Base-by-base conservation (phyloP, 2,888 invertebrate species). In the Dyspetes luteomarginatus region DNA sequence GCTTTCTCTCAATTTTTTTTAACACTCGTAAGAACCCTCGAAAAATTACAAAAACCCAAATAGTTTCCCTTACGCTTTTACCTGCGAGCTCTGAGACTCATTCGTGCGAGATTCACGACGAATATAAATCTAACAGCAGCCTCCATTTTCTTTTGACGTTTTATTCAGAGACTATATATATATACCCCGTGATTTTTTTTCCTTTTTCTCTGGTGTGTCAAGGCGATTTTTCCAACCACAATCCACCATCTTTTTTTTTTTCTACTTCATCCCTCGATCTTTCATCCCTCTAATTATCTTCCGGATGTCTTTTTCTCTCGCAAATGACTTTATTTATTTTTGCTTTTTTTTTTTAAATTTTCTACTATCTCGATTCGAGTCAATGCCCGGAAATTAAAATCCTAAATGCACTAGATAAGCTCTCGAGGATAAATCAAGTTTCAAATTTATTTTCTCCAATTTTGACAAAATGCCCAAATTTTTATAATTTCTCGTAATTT, bases 301-400 rank as follows among this genome's bases (percentile, higher is more conserved):
- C 17, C 64, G 77, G 55, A 64, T 52, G 78, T 71, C 62, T 77
- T 62, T 77, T 71, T 77, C 62, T 62, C 62, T 68, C 19, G 24
- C 67, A n/a, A 15, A n/a, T n/a, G n/a, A 28, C 9, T 22, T 45
- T 22, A 52, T 19, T 69, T 36, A 45, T 67, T 67, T 22, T 64
- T 43, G 52, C 30, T 43, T 30, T 43, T 15, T 45, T 9, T 45
- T n/a, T 68, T 30, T 15, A 48, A 56, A 26, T 41, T 30, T 24
- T 73, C 17, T 22, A 5, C 50, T 56, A 24, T 28, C 43, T 28
- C 5, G 19, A 26, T 50, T 30, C 64, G 43, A 45, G 58, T 67
- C 68, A 74, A 78, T 65, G 74, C 45, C 74, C 69, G 69, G 58
- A 71, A 56, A 71, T 71, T 30, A 58, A 71, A 58, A 45, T 58